Evolutionary conservation across 2,888 invertebrate species (phyloP).

Genomic region (Dione juno): DNA sequence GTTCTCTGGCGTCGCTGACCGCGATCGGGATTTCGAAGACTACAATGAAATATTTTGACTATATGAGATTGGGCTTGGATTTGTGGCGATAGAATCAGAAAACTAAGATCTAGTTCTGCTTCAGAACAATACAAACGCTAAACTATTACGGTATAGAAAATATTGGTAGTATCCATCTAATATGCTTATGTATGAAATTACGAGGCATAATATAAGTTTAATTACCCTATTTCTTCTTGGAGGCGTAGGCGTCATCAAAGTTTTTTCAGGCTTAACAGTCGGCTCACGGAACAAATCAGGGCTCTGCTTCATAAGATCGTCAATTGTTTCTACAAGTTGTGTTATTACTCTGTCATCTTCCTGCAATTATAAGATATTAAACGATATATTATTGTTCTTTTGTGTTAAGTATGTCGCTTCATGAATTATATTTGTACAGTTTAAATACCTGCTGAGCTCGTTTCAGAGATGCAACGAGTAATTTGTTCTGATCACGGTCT

Average conservation of each 20-base stretch:
- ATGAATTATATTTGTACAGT: background rate
- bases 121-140: too few relatives aligned
- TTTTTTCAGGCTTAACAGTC: conserved; percentile 70
- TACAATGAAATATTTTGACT: conserved; percentile 46
- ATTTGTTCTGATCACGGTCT: conserved; percentile 86
- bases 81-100: too few relatives aligned
- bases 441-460: conserved; percentile 78
- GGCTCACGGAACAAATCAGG: conserved; percentile 85
- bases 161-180: too few relatives aligned
- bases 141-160: too few relatives aligned
- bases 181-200: too few relatives aligned
- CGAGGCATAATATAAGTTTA: background rate
- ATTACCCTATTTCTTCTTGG: conserved; percentile 86
- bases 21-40: conserved; percentile 86
- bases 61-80: too few relatives aligned
- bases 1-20: conserved; percentile 87
- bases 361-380: conserved; percentile 64
- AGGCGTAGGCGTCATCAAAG: conserved; percentile 86
- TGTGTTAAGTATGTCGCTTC: background rate
- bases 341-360: conserved; percentile 90
- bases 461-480: conserved; percentile 75
- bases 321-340: conserved; percentile 89
- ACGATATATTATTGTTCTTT: conserved; percentile 62
- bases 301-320: conserved; percentile 89
- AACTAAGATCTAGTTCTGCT: too few relatives aligned